These are phyloP conservation scores for Molanna angustata DNA, from an alignment of 2,888 invertebrate genomes.

Conservation along the genomic window DNA sequence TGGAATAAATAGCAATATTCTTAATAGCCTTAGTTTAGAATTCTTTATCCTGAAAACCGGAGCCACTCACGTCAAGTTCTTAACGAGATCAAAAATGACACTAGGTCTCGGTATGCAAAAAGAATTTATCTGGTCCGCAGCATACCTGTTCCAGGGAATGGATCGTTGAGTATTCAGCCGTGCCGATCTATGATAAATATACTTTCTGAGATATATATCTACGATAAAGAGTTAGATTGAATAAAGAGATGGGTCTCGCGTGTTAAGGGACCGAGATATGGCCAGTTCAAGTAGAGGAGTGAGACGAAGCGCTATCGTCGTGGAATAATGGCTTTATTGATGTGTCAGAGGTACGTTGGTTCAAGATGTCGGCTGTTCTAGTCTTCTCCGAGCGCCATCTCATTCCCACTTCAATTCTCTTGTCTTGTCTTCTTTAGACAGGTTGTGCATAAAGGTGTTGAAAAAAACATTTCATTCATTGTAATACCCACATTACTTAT, in stretches of 20 bases:
- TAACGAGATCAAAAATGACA: slow-evolving; percentile 24
- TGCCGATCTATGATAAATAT: slow-evolving; percentile 32
- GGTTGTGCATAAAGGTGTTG: no score
- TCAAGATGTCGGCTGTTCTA: slow-evolving; percentile 15
- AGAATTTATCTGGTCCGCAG: neutral
- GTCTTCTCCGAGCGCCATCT: slow-evolving; percentile 10
- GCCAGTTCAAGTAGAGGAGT: slow-evolving; percentile 24
- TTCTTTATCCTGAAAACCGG: no score
- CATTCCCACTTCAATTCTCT: slow-evolving; percentile 1
- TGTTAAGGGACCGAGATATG: slow-evolving; percentile 27
- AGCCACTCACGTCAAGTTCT: slow-evolving; percentile 2
- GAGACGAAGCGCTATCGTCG: slow-evolving; percentile 30
- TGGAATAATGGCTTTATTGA: slow-evolving; percentile 34
- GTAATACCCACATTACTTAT: no score
- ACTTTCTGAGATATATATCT: slow-evolving; percentile 30
- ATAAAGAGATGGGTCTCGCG: slow-evolving; percentile 30
- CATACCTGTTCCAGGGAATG: slow-evolving; percentile 11
- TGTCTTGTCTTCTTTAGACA: no score
- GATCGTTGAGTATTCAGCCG: slow-evolving; percentile 23
- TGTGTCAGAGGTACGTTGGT: slow-evolving; percentile 29
- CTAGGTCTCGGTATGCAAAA: slow-evolving; percentile 17
- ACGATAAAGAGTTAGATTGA: slow-evolving; percentile 32
- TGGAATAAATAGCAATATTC: no score
- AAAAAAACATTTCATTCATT: no score
- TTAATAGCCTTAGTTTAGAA: no score